Conservation (phyloP, 1,140 invertebrate genomes). For the Coboldia fuscipes region DNA sequence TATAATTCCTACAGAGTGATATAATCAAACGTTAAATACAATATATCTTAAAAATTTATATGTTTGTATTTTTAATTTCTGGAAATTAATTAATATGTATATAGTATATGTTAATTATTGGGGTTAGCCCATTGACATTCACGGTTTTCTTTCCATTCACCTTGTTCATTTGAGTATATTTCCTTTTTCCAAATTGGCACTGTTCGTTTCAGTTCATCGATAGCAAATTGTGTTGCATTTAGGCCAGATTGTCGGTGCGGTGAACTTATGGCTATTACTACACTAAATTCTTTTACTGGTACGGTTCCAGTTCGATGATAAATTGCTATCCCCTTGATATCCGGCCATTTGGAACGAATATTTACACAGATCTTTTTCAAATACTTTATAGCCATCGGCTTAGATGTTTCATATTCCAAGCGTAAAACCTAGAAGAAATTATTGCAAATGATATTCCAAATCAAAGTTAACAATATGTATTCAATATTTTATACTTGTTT, state of each 20-base stretch:
- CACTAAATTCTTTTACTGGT: constrained; percentile 70
- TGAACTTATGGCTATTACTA: constrained; percentile 77
- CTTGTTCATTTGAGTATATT: constrained; percentile 41
- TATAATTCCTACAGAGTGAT: no score
- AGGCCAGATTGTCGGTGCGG: constrained; percentile 66
- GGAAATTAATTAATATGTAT: no score
- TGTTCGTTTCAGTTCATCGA: constrained; percentile 63
- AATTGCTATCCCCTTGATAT: constrained; percentile 56
- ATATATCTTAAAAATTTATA: no score
- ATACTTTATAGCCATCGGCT: constrained; percentile 70
- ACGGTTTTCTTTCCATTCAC: constrained; percentile 54
- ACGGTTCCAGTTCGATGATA: constrained; percentile 67
- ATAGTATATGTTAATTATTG: not conserved
- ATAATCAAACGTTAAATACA: no score
- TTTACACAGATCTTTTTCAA: constrained; percentile 58
- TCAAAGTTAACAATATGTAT: constrained; percentile 6
- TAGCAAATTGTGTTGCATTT: constrained; percentile 60
- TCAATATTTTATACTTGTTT: constrained; percentile 36
- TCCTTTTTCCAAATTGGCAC: constrained; percentile 98
- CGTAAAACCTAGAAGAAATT: constrained; percentile 35
- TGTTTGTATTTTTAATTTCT: no score
- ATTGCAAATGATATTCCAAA: not conserved
- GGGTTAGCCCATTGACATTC: constrained; percentile 47
- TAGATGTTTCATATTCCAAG: constrained; percentile 86
- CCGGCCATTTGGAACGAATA: constrained; percentile 43